A percentile compares a stretch with the other conserved stretches of the same genome.
Conservation (phyloP, 2,113 vertebrate species). For the Eleginops maclovinus region DNA sequence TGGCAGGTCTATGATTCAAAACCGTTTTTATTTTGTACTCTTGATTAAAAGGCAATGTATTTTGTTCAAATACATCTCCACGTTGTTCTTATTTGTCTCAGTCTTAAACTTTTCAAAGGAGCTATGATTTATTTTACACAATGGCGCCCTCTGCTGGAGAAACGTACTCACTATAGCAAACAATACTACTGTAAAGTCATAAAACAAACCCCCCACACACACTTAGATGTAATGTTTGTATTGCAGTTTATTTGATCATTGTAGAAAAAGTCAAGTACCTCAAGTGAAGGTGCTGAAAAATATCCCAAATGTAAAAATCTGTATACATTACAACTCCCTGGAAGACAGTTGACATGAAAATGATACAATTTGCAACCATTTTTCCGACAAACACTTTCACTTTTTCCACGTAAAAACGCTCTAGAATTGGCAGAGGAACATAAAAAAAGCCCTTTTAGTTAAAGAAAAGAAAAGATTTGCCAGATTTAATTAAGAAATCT, state of each 20-base stretch:
- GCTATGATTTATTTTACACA: background rate
- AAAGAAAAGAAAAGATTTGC: conserved; percentile 33
- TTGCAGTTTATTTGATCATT: conserved; percentile 58
- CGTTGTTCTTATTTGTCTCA: background rate
- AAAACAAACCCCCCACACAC: background rate
- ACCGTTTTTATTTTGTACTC: background rate
- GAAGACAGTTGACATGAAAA: conserved; percentile 10
- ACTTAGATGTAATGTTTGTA: background rate
- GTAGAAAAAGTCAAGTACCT: conserved; percentile 57
- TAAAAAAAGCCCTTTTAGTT: conserved; percentile 11
- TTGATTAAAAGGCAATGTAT: conserved; percentile 16
- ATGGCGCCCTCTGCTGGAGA: conserved; percentile 55
- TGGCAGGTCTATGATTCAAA: background rate
- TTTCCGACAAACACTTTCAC: conserved; percentile 10
- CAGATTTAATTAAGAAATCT: conserved; percentile 47
- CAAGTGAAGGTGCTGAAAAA: conserved; percentile 4
- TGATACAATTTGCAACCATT: background rate
- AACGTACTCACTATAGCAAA: background rate
- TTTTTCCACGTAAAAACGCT: conserved; percentile 28
- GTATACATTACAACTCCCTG: background rate
- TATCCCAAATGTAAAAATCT: conserved; percentile 35
- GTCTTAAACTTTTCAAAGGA: background rate
- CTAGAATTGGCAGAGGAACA: conserved; percentile 19
- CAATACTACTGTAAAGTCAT: background rate
- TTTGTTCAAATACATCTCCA: background rate